Evolutionary conservation across 2,888 invertebrate genomes (phyloP).

Genomic region (Idaea dimidiata): DNA sequence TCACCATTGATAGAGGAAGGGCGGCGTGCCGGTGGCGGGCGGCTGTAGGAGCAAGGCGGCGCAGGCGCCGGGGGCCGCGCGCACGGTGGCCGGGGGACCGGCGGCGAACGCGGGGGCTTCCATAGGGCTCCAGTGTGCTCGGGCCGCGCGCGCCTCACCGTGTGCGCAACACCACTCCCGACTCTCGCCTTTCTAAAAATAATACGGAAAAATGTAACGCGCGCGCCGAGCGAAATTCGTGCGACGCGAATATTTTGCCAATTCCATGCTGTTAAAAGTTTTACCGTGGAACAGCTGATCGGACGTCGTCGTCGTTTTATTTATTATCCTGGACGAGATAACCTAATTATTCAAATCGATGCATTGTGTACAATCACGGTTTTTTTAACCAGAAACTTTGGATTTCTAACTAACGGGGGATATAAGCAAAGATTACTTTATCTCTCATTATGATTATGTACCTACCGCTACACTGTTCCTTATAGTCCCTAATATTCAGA

Average conservation of each 20-base stretch:
- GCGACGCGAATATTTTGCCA: conserved; percentile 71
- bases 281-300: conserved; percentile 43
- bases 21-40: conserved; percentile 65
- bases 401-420: no score
- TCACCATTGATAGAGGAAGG: conserved; percentile 67
- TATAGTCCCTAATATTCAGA: no score
- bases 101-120: conserved; percentile 67
- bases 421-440: no score
- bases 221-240: conserved; percentile 59
- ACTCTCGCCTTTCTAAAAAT: conserved; percentile 78
- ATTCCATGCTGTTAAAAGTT: conserved; percentile 39
- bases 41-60: conserved; percentile 51
- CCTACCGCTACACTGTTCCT: no score
- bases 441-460: no score
- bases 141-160: conserved; percentile 70
- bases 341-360: neutral
- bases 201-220: conserved; percentile 74
- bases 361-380: no score
- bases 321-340: conserved; percentile 21
- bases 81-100: conserved; percentile 49
- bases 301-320: conserved; percentile 11
- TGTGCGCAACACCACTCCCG: conserved; percentile 63
- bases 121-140: conserved; percentile 72
- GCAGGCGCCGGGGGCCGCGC: conserved; percentile 61
- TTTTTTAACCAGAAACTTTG: no score